Evolutionary conservation across 2,797 vertebrate genomes (phyloP), one percentile per base, ranked within the genome.

Genomic region (Acrossocheilus wenchowensis): DNA sequence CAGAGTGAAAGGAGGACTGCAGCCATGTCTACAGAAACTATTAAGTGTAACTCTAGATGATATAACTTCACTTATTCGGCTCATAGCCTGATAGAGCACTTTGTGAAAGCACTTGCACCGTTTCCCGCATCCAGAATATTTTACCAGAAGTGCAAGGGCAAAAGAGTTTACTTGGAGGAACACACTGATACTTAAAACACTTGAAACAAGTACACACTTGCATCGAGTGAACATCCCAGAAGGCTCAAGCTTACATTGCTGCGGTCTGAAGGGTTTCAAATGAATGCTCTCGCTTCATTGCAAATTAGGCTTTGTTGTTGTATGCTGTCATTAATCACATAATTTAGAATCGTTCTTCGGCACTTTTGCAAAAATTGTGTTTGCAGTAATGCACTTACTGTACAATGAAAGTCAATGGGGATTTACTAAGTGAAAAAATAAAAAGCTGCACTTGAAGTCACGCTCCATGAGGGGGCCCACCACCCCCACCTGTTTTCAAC

Each of bases 71-170:
- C 57, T 64, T 64, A 75, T 73, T 60, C 15, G 72, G 6, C 2
- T 60, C 52, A 45, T 9, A 17, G 15, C 17, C 36, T 41, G 54
- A 62, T 23, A 17, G 50, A 74, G 41, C 39, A 26, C 73, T 54
- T 14, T 48, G 39, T 36, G 39, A 83, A 82, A 83, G 30, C 23
- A 23, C 45, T 43, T 6, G 4, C 41, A 36, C 26, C 10, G 7
- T 26, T 79, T 60, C 75, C 11, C 48, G 5, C 45, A 84, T 52
- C 11, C 36, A 79, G 64, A 79, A 79, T 52, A 68, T 77, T 84
- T 84, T 8, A 41, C 60, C 26, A 68, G 43, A 39, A 26, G 43
- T 52, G 60, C 41, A 36, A 19, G 7, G 3, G 6, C 50, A 73
- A 34, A 74, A 34, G 68, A 43, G 23, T 30, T 39, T 30, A 30